Conservation (phyloP, 2,113 vertebrate species). For the Hassar affinis region DNA sequence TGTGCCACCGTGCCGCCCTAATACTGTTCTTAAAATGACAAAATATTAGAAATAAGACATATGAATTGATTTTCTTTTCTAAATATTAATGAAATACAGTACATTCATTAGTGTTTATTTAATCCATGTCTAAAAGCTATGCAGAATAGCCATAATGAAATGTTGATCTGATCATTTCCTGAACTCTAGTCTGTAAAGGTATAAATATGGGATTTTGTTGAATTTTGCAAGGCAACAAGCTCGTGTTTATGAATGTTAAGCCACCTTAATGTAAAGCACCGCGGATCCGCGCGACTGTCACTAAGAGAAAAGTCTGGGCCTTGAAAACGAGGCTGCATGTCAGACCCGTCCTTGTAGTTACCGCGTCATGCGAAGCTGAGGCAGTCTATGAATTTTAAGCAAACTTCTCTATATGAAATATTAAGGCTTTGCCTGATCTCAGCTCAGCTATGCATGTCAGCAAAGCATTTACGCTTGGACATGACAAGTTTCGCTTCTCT, state of each 20-base stretch:
- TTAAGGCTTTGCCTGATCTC: conserved; percentile 12
- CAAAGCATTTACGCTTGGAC: conserved; percentile 7
- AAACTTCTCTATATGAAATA: conserved; percentile 24
- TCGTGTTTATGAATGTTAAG: neutral
- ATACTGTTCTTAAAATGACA: neutral
- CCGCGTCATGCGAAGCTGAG: neutral
- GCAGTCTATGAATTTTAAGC: neutral
- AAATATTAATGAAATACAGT: too few species aligned
- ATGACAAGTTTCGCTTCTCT: conserved; percentile 42
- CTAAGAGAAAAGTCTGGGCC: too few species aligned
- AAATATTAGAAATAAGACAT: neutral
- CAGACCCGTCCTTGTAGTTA: conserved; percentile 28
- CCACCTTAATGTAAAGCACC: neutral
- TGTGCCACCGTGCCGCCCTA: too few species aligned
- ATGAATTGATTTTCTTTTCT: neutral
- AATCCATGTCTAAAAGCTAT: neutral
- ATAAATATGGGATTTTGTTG: neutral
- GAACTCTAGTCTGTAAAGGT: neutral
- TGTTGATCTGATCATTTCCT: neutral
- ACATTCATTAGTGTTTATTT: neutral
- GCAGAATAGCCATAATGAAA: neutral
- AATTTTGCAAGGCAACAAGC: neutral
- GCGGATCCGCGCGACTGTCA: neutral
- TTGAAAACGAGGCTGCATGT: neutral
- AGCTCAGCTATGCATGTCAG: neutral